These are phyloP conservation scores for Aepyceros melampus DNA, from an alignment of 2,113 vertebrate genomes.

Conservation along the genomic window DNA sequence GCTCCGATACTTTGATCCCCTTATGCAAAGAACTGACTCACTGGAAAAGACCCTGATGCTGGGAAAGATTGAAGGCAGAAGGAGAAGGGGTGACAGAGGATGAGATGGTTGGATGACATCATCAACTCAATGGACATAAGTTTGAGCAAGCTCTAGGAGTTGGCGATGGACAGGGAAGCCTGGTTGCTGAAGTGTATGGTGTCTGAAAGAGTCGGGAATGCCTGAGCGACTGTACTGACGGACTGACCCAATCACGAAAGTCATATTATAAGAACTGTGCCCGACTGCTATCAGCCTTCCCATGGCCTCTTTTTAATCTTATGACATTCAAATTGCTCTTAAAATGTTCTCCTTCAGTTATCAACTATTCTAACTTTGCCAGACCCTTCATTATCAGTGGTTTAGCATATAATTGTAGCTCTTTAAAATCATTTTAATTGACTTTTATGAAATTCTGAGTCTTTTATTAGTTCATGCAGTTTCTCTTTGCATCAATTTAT, in stretches of 20 bases:
- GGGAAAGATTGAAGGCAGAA: background rate
- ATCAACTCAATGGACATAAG: background rate
- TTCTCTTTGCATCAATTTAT: background rate
- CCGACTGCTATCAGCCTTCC: background rate
- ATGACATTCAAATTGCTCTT: background rate
- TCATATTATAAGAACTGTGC: background rate
- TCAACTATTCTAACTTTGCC: background rate
- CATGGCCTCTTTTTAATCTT: background rate
- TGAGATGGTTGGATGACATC: background rate
- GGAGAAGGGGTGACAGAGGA: background rate
- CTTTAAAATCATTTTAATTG: background rate
- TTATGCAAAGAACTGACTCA: background rate
- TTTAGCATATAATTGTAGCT: background rate
- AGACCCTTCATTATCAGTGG: background rate
- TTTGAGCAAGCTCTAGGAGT: background rate
- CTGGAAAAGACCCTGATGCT: background rate
- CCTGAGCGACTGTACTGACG: accelerated
- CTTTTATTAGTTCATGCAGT: background rate
- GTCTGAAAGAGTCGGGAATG: background rate
- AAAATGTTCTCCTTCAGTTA: background rate
- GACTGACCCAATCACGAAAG: background rate
- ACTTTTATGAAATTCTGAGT: background rate
- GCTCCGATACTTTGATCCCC: background rate
- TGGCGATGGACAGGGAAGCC: background rate
- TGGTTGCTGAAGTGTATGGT: background rate